Evolutionary conservation across 2,113 vertebrate species (phyloP), one percentile per base, ranked within the genome.

Genomic region (Ophthalmolycus amberensis): DNA sequence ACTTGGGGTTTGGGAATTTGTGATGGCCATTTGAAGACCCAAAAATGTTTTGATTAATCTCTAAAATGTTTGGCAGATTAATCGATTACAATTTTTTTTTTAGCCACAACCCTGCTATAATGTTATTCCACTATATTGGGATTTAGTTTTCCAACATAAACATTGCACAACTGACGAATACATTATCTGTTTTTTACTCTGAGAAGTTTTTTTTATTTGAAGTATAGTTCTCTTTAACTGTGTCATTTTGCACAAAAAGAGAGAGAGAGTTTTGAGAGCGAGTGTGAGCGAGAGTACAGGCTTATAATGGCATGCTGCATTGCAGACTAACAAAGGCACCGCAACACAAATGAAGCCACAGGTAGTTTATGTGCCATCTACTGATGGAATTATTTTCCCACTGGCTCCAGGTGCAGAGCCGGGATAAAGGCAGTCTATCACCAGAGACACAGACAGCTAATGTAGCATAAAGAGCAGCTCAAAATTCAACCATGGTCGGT

Each of bases 401-500:
- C 67, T 79, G 71, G 84, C 82, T 87, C 79, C 87, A 84, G 89
- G 84, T 91, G 90, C 82, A 78, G 83, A 66, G 65, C 67, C 38
- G 25, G 80, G 88, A 91, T 88, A 88, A 77, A 91, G 68, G 20
- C 56, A 79, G 72, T 71, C 86, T 72, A 86, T 89, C 80, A 72
- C 68, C 81, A 72, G 69, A 88, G 79, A 86, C 86, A 87, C 78
- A 82, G 82, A 84, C 83, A 79, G 74, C 85, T 90, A 92, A 91
- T 91, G 84, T 89, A 81, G 75, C 90, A 90, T 87, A 83, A 89
- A 86, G 67, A 89, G 75, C 72, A 75, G 71, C 75, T 85, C 79
- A 89, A 86, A 94, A 90, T 90, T 67, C 80, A 70, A 79, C 69
- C 46, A 29, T 89, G 70, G 75, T 89, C 15, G 34, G 27, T 73